Conservation (phyloP, 2,888 invertebrate genomes). For the Petrolisthes cinctipes region DNA sequence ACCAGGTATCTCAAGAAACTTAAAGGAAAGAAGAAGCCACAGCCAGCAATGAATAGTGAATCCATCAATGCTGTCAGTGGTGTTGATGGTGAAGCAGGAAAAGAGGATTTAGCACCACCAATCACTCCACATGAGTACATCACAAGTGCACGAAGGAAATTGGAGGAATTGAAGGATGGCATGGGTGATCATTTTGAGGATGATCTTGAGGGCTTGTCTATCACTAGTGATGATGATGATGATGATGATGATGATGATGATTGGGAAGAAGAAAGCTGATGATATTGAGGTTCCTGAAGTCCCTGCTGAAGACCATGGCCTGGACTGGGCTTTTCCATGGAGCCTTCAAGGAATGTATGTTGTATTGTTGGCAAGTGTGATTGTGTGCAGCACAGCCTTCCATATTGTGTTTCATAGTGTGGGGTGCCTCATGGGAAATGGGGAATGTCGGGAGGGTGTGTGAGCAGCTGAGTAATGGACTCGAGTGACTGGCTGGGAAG, state of each 20-base stretch:
- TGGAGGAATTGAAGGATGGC: slow-evolving; percentile 54
- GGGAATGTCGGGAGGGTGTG: too few relatives aligned
- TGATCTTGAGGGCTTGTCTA: slow-evolving; percentile 36
- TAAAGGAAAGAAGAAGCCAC: slow-evolving; percentile 42
- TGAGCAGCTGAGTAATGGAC: too few relatives aligned
- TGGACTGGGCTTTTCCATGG: too few relatives aligned
- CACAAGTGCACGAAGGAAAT: slow-evolving; percentile 42
- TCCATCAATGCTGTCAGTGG: background rate
- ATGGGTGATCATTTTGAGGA: slow-evolving; percentile 41
- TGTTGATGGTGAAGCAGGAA: slow-evolving; percentile 11
- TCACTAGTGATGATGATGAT: slow-evolving; percentile 35
- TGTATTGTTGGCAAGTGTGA: too few relatives aligned
- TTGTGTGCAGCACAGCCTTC: too few relatives aligned
- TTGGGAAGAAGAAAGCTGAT: background rate
- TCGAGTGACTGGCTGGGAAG: too few relatives aligned
- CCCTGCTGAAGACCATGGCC: too few relatives aligned
- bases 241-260: slow-evolving; percentile 23
- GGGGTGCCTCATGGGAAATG: too few relatives aligned
- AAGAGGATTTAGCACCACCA: slow-evolving; percentile 17
- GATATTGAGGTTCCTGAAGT: too few relatives aligned
- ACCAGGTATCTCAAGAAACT: slow-evolving; percentile 51
- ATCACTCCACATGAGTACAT: slow-evolving; percentile 48
- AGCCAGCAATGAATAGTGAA: background rate
- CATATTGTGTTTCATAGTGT: too few relatives aligned
- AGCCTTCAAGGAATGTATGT: too few relatives aligned